A percentile compares a stretch with the other conserved stretches of the same genome.
Evolutionary conservation across 2,113 vertebrate genomes (phyloP).

Genomic region (Pachycephala philippinensis): DNA sequence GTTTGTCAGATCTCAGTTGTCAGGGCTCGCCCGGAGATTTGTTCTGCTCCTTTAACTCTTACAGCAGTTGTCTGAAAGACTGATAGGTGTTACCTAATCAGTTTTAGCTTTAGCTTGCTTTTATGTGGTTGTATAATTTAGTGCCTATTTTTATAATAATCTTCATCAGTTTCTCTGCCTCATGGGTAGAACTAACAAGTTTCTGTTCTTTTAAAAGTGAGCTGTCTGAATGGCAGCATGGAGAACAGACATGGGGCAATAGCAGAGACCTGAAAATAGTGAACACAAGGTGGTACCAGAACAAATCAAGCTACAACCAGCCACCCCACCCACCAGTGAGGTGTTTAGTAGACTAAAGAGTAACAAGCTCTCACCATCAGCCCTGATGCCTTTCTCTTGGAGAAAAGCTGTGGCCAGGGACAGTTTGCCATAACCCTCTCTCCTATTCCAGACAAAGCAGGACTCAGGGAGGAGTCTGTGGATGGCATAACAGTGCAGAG

Average conservation of each 20-base stretch:
- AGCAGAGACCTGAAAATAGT: not conserved
- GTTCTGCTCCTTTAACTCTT: not conserved
- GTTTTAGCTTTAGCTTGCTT: not conserved
- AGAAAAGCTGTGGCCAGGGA: not conserved
- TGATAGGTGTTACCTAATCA: not conserved
- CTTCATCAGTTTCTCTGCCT: not conserved
- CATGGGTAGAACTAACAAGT: not conserved
- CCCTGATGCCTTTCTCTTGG: not conserved
- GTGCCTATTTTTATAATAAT: not conserved
- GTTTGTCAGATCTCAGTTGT: not conserved
- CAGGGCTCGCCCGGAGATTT: not conserved
- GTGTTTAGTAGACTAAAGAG: not conserved
- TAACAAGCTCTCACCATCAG: not conserved
- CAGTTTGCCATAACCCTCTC: not conserved
- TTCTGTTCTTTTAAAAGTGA: not conserved
- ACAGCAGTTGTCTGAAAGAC: not conserved
- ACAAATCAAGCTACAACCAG: rapidly evolving
- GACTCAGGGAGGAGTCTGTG: not conserved
- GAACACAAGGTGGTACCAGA: not conserved
- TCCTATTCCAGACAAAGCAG: not conserved
- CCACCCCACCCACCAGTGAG: too few relatives aligned
- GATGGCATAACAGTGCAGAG: not conserved
- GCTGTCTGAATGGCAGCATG: not conserved
- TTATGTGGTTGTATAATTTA: not conserved
- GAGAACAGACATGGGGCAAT: not conserved